Percentiles rank a stretch among this genome's conserved stretches.
These are phyloP conservation scores for Hozukius guyotensis DNA, from an alignment of 2,797 vertebrate species.

Conservation along the genomic window DNA sequence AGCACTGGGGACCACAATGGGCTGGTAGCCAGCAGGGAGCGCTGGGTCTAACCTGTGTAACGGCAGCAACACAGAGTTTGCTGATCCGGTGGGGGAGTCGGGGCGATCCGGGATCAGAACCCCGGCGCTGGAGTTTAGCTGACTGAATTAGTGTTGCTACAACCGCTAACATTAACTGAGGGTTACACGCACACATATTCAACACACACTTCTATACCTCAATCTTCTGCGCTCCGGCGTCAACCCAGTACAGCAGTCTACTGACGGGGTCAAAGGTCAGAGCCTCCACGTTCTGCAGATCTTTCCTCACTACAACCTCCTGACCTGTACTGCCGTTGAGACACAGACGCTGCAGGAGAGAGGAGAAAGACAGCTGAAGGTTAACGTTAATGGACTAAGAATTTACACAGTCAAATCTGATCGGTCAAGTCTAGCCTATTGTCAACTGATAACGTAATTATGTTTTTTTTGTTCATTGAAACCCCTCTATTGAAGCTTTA, in stretches of 20 bases:
- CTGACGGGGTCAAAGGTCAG: constrained; percentile 95
- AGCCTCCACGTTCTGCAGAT: constrained; percentile 94
- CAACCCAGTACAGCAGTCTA: constrained; percentile 96
- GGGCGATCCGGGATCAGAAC: too few relatives aligned
- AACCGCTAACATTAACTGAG: too few relatives aligned
- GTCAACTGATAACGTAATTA: too few relatives aligned
- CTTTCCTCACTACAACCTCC: constrained; percentile 91
- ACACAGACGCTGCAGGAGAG: constrained; percentile 86
- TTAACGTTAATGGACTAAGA: neutral
- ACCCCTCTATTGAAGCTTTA: too few relatives aligned
- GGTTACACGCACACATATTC: neutral
- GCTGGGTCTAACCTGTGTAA: too few relatives aligned
- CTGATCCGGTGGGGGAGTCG: too few relatives aligned
- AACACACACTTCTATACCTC: constrained; percentile 83
- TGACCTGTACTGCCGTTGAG: constrained; percentile 94
- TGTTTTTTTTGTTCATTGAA: too few relatives aligned
- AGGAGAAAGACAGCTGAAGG: neutral
- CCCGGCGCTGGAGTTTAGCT: too few relatives aligned
- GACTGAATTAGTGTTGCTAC: too few relatives aligned
- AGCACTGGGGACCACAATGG: too few relatives aligned
- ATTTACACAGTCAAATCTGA: neutral
- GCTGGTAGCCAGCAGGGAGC: too few relatives aligned
- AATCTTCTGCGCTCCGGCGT: constrained; percentile 94
- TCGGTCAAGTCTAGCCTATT: neutral
- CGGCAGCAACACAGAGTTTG: too few relatives aligned